Base-by-base conservation (phyloP, 2,888 invertebrate species). In the Tetanocera ferruginea region DNA sequence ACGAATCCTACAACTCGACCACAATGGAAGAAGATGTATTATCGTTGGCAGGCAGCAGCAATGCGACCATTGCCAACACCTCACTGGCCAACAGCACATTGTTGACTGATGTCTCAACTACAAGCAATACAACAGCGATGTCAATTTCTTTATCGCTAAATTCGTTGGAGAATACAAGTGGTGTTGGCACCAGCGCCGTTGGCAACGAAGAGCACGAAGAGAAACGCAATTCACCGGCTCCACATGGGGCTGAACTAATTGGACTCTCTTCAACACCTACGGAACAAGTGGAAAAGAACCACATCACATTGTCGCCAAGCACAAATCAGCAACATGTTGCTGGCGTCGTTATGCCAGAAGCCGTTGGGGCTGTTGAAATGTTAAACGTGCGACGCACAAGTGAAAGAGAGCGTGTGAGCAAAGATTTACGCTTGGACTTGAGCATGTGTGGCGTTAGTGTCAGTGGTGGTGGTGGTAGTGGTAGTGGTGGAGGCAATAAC, bases 11-110 rank as follows among this genome's bases (percentile, higher is more conserved):
- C 19, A 88, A 85, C 74, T 85, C 85, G 19, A 70, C n/a, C 88
- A 90, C 9, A 87, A 89, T 70, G 84, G 83, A n/a, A 89, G 90
- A 81, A 77, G 81, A 89, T 87, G 83, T 90, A 91, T 64, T 90
- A 90, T 57, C 90, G 90, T 5, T 93, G 93, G 81, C 11, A 11
- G 91, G 91, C 31, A 88, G 87, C 82, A 85, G 87, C 1, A 90
- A 14, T n/a, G 62, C 25, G 23, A 14, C 17, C 25, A 55, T 9
- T 23, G 28, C 23, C 62, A 23, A 8, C 49, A 17, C 57, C 34
- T 11, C 66, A 19, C 43, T 66, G n/a, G 66, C 43, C 43, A 64
- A 64, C 77, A 82, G 80, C 79, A 77, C 73, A 78, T 81, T 60
- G 74, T 62, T 60, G 31, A 79, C 28, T 4, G 77, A 76, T 67